Base-by-base conservation (phyloP, 2,888 invertebrate genomes). In the Tetheella fluctuosa region DNA sequence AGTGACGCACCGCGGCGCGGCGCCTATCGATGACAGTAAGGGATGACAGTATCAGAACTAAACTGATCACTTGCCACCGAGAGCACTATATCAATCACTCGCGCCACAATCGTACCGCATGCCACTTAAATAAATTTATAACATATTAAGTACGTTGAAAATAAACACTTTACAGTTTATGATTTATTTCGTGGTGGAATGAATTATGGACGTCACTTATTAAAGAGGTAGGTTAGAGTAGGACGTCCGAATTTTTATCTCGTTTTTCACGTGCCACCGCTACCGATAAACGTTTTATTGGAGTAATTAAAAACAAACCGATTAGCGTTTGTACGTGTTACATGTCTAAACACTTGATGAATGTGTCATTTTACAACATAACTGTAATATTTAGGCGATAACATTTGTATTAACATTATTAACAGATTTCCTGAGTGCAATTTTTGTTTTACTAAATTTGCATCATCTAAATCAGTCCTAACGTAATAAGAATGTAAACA, bases 81-180 rank as follows among this genome's bases (percentile, higher is more conserved):
- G 85, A 83, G 81, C 88, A 87, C 90, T 90, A 88, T 90, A 93
- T 92, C 92, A 92, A 92, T 92, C 92, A 91, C 80, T 73, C 79
- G 75, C 74, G 81, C 81, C 81, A 88, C 91, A 90, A 91, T 90
- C 91, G 87, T 80, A 88, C 87, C 86, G 88, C 88, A 83, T 73
- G 87, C 90, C 92, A 92, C 92, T 92, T 91, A 90, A 91, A 91
- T 90, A 91, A 91, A 92, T 93, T 93, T 92, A 92, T 91, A 91
- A 90, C 91, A 89, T 91, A 91, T 91, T 92, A 93, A 91, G 90
- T 91, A 91, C 90, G 83, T 89, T 85, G 82, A 90, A 89, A 91
- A 92, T 92, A 93, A 91, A 93, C 92, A 92, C 89, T 90, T 90
- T 88, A 86, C 88, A 79, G 86, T 86, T 87, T 91, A 91, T 93